A percentile compares a stretch with the other conserved stretches of the same genome.
These are phyloP conservation scores for Bruchidius siliquastri DNA, from an alignment of 2,888 invertebrate genomes.

Conservation along the genomic window DNA sequence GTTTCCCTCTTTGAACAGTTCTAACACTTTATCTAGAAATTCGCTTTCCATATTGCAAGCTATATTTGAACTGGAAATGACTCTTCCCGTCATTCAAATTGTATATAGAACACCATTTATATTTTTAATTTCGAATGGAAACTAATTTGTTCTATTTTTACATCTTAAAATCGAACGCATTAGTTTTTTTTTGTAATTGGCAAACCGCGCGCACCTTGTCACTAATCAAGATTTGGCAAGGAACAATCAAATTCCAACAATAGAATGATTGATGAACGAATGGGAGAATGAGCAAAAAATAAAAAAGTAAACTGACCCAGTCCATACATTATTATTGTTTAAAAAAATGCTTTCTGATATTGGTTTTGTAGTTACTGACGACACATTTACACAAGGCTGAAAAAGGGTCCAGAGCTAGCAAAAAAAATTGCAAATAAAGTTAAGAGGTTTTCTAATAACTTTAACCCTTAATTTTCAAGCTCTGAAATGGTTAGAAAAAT, in stretches of 20 bases:
- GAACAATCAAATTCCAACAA: background rate
- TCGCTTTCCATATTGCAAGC: slow-evolving; percentile 11
- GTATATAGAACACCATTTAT: background rate
- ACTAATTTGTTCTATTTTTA: background rate
- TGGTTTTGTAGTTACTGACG: too few relatives aligned
- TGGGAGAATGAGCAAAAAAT: too few relatives aligned
- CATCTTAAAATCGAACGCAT: background rate
- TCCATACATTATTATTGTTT: too few relatives aligned
- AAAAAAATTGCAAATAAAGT: too few relatives aligned
- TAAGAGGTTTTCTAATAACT: too few relatives aligned
- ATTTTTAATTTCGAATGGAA: slow-evolving; percentile 1
- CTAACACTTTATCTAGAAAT: slow-evolving; percentile 44
- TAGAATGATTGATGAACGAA: background rate
- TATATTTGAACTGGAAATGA: background rate
- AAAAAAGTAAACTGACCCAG: too few relatives aligned
- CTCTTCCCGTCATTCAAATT: background rate
- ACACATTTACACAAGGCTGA: too few relatives aligned
- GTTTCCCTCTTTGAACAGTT: slow-evolving; percentile 44
- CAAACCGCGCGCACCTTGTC: background rate
- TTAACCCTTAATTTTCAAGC: too few relatives aligned
- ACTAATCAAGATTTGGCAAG: background rate
- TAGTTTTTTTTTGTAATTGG: background rate
- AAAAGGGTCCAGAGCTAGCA: too few relatives aligned
- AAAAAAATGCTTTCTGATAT: too few relatives aligned
- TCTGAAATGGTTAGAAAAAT: too few relatives aligned